Evolutionary conservation across 1,140 invertebrate genomes (phyloP), one percentile per base, ranked within the genome.

Genomic region (Drosophila subpulchrella): DNA sequence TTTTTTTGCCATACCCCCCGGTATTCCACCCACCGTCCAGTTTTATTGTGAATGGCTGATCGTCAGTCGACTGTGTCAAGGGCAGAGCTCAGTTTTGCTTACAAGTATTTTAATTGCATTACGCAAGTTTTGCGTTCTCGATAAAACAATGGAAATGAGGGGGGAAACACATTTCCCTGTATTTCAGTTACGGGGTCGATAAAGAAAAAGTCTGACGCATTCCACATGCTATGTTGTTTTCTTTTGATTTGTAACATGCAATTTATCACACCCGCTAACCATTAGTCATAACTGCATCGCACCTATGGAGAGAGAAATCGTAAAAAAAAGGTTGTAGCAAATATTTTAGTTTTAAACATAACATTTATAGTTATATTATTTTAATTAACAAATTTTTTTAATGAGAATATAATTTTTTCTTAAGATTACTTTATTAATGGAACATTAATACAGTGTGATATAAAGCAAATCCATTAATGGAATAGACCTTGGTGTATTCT

Each of bases 1-100:
- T 41, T 36, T 42, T 61, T 48, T 30, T 54, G 39, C 61, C 38
- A 32, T n/a, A 30, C 27, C 34, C 11, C 15, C 32, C 44, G 15
- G 15, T n/a, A 8, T 46, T 27, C 44, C 51, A 30, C 38, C 17
- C 39, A 12, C 12, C 13, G 12, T 2, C 38, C 38, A 32, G 15
- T 11, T 30, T 53, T 38, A 54, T 30, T 70, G 34, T 58, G 65
- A 62, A 51, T 59, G 56, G 34, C 54, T 63, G 75, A 78, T 79
- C 71, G 62, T 38, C 44, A 70, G 57, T 75, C 62, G 75, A 86
- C 65, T 86, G 54, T 85, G 82, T 86, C 82, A 86, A 86, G 82
- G 82, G 70, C 83, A 57, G 74, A 34, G 53, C 41, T 58, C 63
- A 51, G 58, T 63, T 71, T 71, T 70, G 51, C 53, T 53, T 39